These are phyloP conservation scores for Heliconius himera DNA, from an alignment of 1,140 invertebrate genomes.

Conservation along the genomic window DNA sequence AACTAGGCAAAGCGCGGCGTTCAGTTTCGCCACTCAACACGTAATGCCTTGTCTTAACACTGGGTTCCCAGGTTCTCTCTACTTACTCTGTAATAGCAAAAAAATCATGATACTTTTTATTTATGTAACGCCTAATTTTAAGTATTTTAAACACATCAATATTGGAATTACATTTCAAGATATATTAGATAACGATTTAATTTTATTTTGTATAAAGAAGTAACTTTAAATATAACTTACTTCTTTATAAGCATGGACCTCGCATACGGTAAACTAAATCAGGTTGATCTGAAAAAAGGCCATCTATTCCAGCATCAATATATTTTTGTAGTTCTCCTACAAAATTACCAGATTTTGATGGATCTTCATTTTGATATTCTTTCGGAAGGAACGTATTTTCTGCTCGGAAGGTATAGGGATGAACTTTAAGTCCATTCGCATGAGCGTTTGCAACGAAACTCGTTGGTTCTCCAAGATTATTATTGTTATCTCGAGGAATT, in stretches of 20 bases:
- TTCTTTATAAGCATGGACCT: slow-evolving; percentile 43
- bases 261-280: slow-evolving; percentile 57
- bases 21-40: no score
- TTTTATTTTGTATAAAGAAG: no score
- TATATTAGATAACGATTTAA: no score
- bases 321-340: slow-evolving; percentile 61
- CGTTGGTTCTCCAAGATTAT: slow-evolving; percentile 57
- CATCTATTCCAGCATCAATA: slow-evolving; percentile 67
- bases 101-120: no score
- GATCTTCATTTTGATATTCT: slow-evolving; percentile 60
- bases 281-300: slow-evolving; percentile 70
- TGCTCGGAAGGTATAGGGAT: slow-evolving; percentile 72
- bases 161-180: no score
- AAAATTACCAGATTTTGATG: slow-evolving; percentile 56
- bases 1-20: no score
- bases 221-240: no score
- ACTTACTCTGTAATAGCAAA: no score
- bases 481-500: slow-evolving; percentile 59
- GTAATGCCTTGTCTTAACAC: no score
- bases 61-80: no score
- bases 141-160: no score
- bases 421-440: slow-evolving; percentile 67
- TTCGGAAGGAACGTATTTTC: slow-evolving; percentile 67
- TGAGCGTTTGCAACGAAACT: slow-evolving; percentile 65
- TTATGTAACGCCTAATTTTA: no score